Base-by-base conservation (phyloP, 2,888 invertebrate species). In the Himalopsyche japonica region DNA sequence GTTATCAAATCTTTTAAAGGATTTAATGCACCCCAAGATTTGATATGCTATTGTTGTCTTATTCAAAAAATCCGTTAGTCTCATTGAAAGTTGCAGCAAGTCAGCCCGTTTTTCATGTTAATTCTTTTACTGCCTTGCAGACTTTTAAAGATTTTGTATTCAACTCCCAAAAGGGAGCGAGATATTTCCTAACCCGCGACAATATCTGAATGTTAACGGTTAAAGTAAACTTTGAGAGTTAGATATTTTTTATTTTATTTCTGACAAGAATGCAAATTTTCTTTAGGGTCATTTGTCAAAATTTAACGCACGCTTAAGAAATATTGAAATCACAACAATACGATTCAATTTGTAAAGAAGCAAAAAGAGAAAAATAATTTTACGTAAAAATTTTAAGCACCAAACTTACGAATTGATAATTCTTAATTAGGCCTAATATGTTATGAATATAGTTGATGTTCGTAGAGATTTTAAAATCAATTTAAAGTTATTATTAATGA, bases 141-240 rank as follows among this genome's bases (percentile, higher is more conserved):
- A 34, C 32, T 34, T 34, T 34, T 57, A 20, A 57, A 57, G 57
- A n/a, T 57, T 57, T 57, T 5, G 57, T n/a, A 30, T 27, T 30
- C 76, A 27, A 76, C 20, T 76, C 76, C 76, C 76, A 18, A 7
- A 32, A 30, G 76, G n/a, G 76, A 27, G 76, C 32, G 32, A 76
- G 76, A 76, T 76, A 76, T 82, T 43, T 82, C 76, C 43, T 76
- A 43, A 77, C 76, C 48, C 77, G 77, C 76, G 77, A 82, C 82
- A 82, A 77, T 48, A 76, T 76, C 20, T 76, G 82, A 82, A 82
- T 82, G 76, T 82, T 82, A 82, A 82, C 37, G 81, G 30, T 20
- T 24, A 43, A 24, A 32, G 70, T 81, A 76, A 70, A 76, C 76
- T 76, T 82, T 82, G 24, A 1, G 43, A 48, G 32, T n/a, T 57